Evolutionary conservation across 2,797 vertebrate genomes (phyloP), one percentile per base, ranked within the genome.

Genomic region (Rhodeus uyekii): DNA sequence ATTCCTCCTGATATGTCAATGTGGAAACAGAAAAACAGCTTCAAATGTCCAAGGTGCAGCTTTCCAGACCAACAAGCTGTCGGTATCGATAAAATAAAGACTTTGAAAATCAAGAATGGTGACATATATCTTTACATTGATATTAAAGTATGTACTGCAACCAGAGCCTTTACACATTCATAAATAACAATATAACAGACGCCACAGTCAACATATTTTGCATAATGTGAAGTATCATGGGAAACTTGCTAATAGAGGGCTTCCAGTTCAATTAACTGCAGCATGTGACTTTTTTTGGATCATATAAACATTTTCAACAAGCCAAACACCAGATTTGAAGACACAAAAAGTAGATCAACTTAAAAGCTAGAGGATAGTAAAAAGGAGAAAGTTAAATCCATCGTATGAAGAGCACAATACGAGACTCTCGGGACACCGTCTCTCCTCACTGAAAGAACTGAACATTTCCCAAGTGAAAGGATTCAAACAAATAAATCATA

Each of bases 401-500:
- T 55, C 72, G 5, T 29, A 63, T n/a, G 16, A 44, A 44, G 36
- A 42, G 10, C 29, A 5, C 16, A 24, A 0, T n/a, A 29, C 10
- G 8, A 61, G 61, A 42, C 13, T 39, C 29, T 63, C 7, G 4
- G 5, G 22, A 76, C 13, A 58, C 55, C 16, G 55, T 29, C 13
- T 29, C 55, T 2, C 12, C 55, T 58, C 55, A 60, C 24, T 60
- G 6, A 60, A 60, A 53, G 14, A 65, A 44, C 58, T 64, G n/a
- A 78, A 27, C 34, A 68, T 48, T 78, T 81, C 64, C 74, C 60
- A 67, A 38, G 6, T 38, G 8, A 69, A 75, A 72, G 29, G 18
- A 44, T 16, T 75, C 29, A 24, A 65, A 71, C 19, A 64, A 84
- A 78, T 67, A 12, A 85, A 60, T 18, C 39, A 82, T 84, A 85